These are phyloP conservation scores for Ailurus styani DNA, from an alignment of 2,113 vertebrate species.

Conservation along the genomic window DNA sequence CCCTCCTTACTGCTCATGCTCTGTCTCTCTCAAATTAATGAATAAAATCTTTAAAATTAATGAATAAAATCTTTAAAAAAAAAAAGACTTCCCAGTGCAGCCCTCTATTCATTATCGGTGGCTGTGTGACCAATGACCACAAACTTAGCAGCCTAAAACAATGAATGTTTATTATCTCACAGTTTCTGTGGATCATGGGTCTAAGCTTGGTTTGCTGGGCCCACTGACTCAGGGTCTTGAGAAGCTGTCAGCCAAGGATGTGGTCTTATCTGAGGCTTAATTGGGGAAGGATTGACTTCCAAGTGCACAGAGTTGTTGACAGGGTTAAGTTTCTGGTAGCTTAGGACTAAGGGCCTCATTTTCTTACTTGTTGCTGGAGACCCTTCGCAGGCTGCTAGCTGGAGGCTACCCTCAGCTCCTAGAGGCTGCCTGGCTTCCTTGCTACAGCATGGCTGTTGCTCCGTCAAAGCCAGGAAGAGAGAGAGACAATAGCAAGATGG, in stretches of 20 bases:
- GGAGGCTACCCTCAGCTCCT: background rate
- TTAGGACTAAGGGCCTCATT: background rate
- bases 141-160: background rate
- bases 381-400: background rate
- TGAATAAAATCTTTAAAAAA: too few relatives aligned
- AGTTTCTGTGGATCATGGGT: background rate
- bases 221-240: background rate
- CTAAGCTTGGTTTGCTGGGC: background rate
- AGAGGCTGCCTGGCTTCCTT: background rate
- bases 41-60: too few relatives aligned
- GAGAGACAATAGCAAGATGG: background rate
- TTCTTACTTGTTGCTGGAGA: background rate
- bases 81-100: background rate
- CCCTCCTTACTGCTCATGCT: too few relatives aligned
- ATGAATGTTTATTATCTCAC: background rate
- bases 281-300: background rate
- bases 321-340: background rate
- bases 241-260: background rate
- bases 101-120: background rate
- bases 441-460: background rate
- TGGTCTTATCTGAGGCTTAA: background rate
- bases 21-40: too few relatives aligned
- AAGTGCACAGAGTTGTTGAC: background rate
- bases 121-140: background rate
- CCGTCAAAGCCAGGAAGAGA: background rate